Conservation (phyloP, 2,113 vertebrate species). For the Pavo muticus region DNA sequence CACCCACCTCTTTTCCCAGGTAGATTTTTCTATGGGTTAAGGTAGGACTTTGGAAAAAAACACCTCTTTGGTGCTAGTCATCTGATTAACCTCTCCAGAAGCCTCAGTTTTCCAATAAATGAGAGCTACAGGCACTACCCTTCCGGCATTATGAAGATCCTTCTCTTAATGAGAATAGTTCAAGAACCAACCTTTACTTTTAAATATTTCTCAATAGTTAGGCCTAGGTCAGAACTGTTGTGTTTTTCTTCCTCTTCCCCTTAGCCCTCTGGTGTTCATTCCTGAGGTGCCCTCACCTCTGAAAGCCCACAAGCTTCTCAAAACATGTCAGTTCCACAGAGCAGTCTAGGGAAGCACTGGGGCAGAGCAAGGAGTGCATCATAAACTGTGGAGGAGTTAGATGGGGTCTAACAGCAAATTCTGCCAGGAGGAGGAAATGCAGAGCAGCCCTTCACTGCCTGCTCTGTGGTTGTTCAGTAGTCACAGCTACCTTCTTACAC, state of each 20-base stretch:
- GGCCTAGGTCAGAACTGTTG: not conserved
- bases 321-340: not conserved
- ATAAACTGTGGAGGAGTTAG: not conserved
- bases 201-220: conserved; percentile 25
- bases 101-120: not conserved
- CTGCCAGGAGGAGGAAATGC: not conserved
- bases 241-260: not conserved
- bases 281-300: not conserved
- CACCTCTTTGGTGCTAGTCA: not conserved
- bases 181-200: conserved; percentile 23
- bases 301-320: not conserved
- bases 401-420: not conserved
- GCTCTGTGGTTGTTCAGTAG: not conserved
- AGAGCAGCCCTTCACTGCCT: not conserved
- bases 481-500: not conserved
- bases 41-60: not conserved
- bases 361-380: not conserved
- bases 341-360: not conserved
- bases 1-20: not conserved
- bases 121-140: not conserved
- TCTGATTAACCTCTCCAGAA: not conserved
- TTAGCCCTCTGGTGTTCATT: conserved; percentile 15
- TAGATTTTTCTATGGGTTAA: not conserved
- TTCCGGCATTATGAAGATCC: not conserved
- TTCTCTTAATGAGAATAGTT: not conserved